A percentile compares a stretch with the other conserved stretches of the same genome.
Conservation (phyloP, 2,797 vertebrate genomes). For the Gephyroberyx darwinii region DNA sequence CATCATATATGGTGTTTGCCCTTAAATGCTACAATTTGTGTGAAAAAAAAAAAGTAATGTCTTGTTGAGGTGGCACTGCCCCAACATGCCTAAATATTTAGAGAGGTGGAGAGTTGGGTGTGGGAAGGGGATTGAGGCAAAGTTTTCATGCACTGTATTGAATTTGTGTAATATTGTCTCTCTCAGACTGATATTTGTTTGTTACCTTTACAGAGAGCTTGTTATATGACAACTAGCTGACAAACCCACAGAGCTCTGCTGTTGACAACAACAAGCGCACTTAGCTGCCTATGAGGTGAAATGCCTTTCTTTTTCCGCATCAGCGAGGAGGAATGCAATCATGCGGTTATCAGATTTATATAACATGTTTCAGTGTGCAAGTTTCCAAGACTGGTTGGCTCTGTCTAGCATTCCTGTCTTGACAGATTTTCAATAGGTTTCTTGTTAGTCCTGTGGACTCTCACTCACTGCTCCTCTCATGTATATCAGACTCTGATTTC, state of each 20-base stretch:
- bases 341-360: slow-evolving; percentile 20
- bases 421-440: slow-evolving; percentile 20
- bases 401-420: background rate
- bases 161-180: too few relatives aligned
- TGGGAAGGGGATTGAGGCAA: slow-evolving; percentile 1
- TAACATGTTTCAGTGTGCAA: slow-evolving; percentile 2
- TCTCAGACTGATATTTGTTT: slow-evolving; percentile 25
- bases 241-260: slow-evolving; percentile 20
- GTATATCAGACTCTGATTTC: slow-evolving; percentile 13
- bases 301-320: slow-evolving; percentile 13
- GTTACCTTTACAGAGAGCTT: slow-evolving; percentile 13
- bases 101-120: background rate
- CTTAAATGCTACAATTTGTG: background rate
- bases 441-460: slow-evolving; percentile 11
- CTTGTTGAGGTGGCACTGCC: background rate
- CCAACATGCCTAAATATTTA: slow-evolving; percentile 2
- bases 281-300: background rate
- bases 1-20: background rate
- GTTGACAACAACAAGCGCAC: slow-evolving; percentile 15
- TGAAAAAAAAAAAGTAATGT: background rate
- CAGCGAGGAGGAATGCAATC: background rate
- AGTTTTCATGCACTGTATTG: slow-evolving; percentile 15
- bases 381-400: slow-evolving; percentile 11
- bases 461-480: background rate
- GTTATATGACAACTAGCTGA: slow-evolving; percentile 21